Evolutionary conservation across 2,888 invertebrate genomes (phyloP).

Genomic region (Neuroscelio doddi): DNA sequence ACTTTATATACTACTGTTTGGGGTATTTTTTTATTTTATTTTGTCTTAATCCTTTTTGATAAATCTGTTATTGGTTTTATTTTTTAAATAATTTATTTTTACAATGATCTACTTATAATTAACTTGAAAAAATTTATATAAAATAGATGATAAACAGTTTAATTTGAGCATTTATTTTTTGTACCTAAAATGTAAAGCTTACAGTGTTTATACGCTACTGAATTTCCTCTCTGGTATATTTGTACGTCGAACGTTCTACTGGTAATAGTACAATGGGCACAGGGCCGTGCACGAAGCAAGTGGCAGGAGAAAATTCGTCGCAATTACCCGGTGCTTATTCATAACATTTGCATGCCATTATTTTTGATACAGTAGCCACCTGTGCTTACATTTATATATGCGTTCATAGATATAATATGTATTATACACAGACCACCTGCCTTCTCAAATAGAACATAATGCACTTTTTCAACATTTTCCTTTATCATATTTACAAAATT

Average conservation of each 20-base stretch:
- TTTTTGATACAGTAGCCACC: slow-evolving; percentile 52
- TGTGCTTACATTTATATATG: slow-evolving; percentile 34
- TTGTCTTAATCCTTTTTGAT: too few species aligned
- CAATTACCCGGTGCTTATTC: slow-evolving; percentile 64
- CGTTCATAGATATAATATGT: slow-evolving; percentile 15
- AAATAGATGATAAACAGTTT: too few species aligned
- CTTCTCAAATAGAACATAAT: slow-evolving; percentile 12
- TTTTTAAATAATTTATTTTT: too few species aligned
- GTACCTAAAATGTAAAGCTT: too few species aligned
- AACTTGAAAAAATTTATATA: too few species aligned
- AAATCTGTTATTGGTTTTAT: too few species aligned
- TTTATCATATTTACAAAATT: slow-evolving; percentile 3
- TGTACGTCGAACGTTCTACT: slow-evolving; percentile 50
- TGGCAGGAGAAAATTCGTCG: slow-evolving; percentile 56
- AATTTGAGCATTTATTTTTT: too few species aligned
- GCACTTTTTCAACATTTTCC: slow-evolving; percentile 2
- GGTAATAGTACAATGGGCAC: slow-evolving; percentile 46
- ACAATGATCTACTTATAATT: too few species aligned
- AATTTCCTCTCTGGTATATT: slow-evolving; percentile 24
- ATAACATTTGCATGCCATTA: slow-evolving; percentile 63
- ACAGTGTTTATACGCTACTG: too few species aligned
- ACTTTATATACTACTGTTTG: too few species aligned
- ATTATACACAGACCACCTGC: slow-evolving; percentile 19
- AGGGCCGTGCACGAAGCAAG: slow-evolving; percentile 30
- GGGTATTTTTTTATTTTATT: too few species aligned